Evolutionary conservation across 2,113 vertebrate species (phyloP).

Genomic region (Oriolus oriolus): DNA sequence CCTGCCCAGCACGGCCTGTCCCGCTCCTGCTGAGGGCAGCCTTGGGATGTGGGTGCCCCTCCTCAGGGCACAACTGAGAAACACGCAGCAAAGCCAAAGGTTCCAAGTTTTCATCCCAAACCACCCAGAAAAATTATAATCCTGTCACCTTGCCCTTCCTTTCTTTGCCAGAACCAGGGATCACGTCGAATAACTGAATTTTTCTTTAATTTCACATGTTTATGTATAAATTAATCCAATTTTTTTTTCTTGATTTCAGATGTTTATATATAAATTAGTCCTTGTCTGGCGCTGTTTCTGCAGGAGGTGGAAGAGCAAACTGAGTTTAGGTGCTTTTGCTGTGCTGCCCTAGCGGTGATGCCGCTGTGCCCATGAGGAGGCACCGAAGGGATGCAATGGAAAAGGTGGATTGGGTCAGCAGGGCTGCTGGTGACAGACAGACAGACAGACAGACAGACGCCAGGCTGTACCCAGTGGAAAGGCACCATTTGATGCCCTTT

Average conservation of each 20-base stretch:
- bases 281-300: background rate
- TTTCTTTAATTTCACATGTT: background rate
- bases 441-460: background rate
- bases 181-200: rapidly evolving
- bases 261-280: background rate
- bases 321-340: background rate
- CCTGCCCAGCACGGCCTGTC: background rate
- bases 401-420: background rate
- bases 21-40: background rate
- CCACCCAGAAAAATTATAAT: rapidly evolving
- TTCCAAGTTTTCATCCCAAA: background rate
- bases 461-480: background rate
- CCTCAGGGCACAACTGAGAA: rapidly evolving
- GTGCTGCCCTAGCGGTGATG: rapidly evolving
- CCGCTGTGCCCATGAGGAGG: rapidly evolving
- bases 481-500: background rate
- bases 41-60: rapidly evolving
- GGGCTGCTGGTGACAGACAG: background rate
- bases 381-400: rapidly evolving
- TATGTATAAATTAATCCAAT: background rate
- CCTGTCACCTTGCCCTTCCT: background rate
- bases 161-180: background rate
- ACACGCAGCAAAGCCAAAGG: background rate
- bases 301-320: background rate
- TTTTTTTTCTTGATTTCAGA: too few species aligned